Conservation (phyloP, 1,140 invertebrate species). For the Drosophila chauvacae region DNA sequence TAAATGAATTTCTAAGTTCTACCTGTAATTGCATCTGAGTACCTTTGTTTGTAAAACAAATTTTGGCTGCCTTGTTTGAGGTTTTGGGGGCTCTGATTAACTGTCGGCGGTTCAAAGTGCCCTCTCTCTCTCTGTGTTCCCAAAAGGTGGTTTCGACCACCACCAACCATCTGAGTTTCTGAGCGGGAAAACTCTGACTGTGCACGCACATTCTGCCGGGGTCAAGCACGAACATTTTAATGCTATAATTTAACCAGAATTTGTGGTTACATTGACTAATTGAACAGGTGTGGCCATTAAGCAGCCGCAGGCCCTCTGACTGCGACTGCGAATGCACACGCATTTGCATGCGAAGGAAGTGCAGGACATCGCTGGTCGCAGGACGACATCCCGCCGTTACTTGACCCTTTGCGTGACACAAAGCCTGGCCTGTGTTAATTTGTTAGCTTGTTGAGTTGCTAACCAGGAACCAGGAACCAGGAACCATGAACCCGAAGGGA, state of each 20-base stretch:
- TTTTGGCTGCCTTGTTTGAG: conserved; percentile 25
- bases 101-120: conserved; percentile 73
- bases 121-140: conserved; percentile 11
- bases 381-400: conserved; percentile 28
- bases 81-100: conserved; percentile 70
- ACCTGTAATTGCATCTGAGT: background rate
- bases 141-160: background rate
- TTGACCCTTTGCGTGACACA: conserved; percentile 70
- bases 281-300: conserved; percentile 84
- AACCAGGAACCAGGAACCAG: conserved; percentile 47
- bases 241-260: conserved; percentile 84
- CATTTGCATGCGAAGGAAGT: conserved; percentile 56
- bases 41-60: background rate
- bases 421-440: conserved; percentile 75
- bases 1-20: background rate
- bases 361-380: conserved; percentile 26
- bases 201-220: conserved; percentile 74
- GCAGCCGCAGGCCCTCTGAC: conserved; percentile 69
- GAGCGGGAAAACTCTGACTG: conserved; percentile 17
- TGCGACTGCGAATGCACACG: conserved; percentile 60
- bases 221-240: conserved; percentile 84
- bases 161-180: conserved; percentile 2
- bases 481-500: conserved; percentile 17
- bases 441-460: conserved; percentile 80
- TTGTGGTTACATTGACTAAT: conserved; percentile 84